These are phyloP conservation scores for Meleagris gallopavo DNA, from an alignment of 2,113 vertebrate genomes.

Conservation along the genomic window DNA sequence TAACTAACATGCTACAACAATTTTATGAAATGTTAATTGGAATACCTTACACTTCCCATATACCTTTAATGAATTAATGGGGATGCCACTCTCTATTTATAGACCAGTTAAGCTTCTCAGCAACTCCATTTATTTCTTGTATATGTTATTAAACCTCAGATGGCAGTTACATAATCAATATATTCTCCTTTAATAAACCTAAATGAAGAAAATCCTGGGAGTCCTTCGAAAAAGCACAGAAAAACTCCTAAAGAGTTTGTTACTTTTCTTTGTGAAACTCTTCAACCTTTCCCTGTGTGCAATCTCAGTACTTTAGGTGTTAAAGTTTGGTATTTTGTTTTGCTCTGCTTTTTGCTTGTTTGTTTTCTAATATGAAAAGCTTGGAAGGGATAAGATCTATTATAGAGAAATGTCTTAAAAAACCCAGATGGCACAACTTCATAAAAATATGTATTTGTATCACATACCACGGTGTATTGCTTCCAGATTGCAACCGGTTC, in stretches of 20 bases:
- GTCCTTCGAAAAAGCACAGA: neutral
- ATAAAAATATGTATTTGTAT: conserved; percentile 28
- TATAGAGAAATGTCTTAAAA: neutral
- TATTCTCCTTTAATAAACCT: conserved; percentile 64
- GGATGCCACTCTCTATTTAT: conserved; percentile 75
- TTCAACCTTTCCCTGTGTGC: neutral
- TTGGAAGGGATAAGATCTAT: neutral
- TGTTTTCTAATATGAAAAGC: neutral
- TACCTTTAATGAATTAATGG: conserved; percentile 77
- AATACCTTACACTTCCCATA: conserved; percentile 66
- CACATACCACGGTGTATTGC: neutral
- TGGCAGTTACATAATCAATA: conserved; percentile 75
- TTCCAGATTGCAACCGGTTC: neutral
- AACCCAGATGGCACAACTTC: conserved; percentile 14
- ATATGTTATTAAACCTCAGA: conserved; percentile 71
- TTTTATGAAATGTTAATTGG: conserved; percentile 76
- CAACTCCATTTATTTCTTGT: conserved; percentile 68
- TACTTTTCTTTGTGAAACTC: neutral
- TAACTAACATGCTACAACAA: conserved; percentile 69
- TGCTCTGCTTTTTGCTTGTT: neutral
- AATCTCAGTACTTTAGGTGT: neutral
- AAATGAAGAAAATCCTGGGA: conserved; percentile 60
- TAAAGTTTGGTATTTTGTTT: neutral
- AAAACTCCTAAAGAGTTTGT: neutral
- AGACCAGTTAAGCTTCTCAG: conserved; percentile 60